Evolutionary conservation across 2,113 vertebrate species (phyloP), one percentile per base, ranked within the genome.

Genomic region (Platysteira castanea): DNA sequence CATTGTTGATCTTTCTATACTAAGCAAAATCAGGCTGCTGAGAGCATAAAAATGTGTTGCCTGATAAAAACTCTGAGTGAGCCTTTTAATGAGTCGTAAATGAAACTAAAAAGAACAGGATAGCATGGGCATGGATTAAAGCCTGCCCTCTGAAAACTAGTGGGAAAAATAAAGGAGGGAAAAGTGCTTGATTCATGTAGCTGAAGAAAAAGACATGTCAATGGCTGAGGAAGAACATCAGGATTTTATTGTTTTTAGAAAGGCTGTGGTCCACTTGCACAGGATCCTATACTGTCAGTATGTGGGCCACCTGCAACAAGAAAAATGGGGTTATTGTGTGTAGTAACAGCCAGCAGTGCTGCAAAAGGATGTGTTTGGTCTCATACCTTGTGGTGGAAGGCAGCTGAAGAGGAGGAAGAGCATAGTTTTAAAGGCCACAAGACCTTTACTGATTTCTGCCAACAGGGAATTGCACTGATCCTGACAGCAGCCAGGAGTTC

Each of bases 221-320:
- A 9, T n/a, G 67, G n/a, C 27, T 70, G 69, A 81, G 50, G 39
- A 76, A 91, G 15, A 57, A 35, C 7, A 16, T 37, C 22, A 20
- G 37, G 42, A 71, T 68, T 93, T 70, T 75, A 27, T 57, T 85
- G 4, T 9, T 60, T 35, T 82, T 69, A 60, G 39, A 11, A 57
- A 60, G 9, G 21, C 46, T 49, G 2, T 18, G 33, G 54, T 77
- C 47, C 61, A 37, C 27, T 49, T 80, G 77, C 39, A 52, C 59
- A 77, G 35, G 44, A 52, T 63, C 12, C 22, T 0, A 3, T 41
- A 4, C 30, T 56, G 27, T 92, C 83, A 95, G 54, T 77, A 47
- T 3, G 42, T 59, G 44, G 76, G 88, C 85, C 88, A 94, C 88
- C 96, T 97, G 80, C 83, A 95, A 93, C 11, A 64, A 81, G 73